Evolutionary conservation across 30 jellyfish, hydroid and myxozoan species (phyloP), one percentile per base, ranked within the genome.

Genomic region (Aurelia coerulea): DNA sequence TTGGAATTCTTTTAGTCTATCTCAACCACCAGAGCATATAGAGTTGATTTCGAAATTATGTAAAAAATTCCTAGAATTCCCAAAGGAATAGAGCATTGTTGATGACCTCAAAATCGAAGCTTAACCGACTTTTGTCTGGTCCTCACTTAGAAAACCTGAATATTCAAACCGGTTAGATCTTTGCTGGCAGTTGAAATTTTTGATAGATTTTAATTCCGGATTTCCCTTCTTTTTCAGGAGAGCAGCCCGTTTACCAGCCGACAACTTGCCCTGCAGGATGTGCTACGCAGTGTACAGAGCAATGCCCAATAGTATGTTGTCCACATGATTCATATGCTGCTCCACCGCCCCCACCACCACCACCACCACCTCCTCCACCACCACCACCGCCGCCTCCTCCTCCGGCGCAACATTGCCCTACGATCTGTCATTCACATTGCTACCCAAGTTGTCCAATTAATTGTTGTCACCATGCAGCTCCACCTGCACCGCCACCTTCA

Each of bases 351-450:
- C 79, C 89, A 2, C 82, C 83, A 12, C 89, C 81, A n/a, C 83
- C 90, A 1, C 90, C 86, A 12, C 81, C 90, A 68, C 87, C 90
- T 33, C 80, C 90, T 6, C 88, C 89, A 5, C 90, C 90, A n/a
- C 85, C 85, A 10, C 90, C 95, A 8, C 88, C 88, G 1, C 88
- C 96, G 5, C 81, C 91, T 8, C 91, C 81, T 6, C 91, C 96
- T 0, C 78, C 96, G 32, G 42, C 90, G 2, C 68, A 74, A 18
- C 88, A 75, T 41, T 91, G 97, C 72, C 97, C 97, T 41, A 68
- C 97, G 6, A 64, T 76, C 23, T 91, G 97, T 68, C 86, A 85
- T 31, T 84, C 97, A 5, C 89, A 82, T 68, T 91, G 97, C 42
- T 77, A 84, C 53, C 92, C 88, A 67, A 72, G 86, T 50, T 91